Base-by-base conservation (phyloP, 92 coral and sea anemone genomes). In the Umimayanthus kanabou region DNA sequence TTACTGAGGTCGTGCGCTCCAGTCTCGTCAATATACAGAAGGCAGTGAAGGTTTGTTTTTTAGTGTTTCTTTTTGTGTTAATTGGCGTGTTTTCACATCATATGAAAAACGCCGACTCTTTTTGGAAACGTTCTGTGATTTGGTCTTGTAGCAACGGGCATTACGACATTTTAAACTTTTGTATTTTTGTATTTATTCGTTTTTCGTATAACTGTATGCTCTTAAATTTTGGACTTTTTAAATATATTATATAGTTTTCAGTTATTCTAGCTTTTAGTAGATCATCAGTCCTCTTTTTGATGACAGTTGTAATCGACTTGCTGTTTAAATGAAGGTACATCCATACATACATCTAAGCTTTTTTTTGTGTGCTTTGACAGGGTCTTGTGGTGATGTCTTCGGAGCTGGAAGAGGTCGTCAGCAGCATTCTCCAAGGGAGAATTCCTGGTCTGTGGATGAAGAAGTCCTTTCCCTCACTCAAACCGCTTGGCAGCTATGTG, bases 361-460 rank as follows among this genome's bases (percentile, higher is more conserved):
- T 13, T 13, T 49, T 28, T 50, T 39, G 0, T 78, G 22, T 69
- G 58, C 53, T 23, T 70, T 75, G 42, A 61, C 69, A 96, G 99
- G 99, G 99, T 88, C 91, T 97, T 89, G 99, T 97, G 23, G 99
- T 97, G 71, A 97, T 97, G 99, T 97, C 99, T 42, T 95, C 98
- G 39, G 99, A 97, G 73, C 87, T 97, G 10, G 99, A 97, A 61
- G 99, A 97, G 74, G 99, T 97, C 4, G 96, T 94, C 65, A 92
- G 91, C 77, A 82, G 98, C 77, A 97, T 97, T 70, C 94, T 97
- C 16, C 90, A 95, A 75, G 99, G 99, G 18, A 93, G 79, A 81
- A 97, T 97, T 76, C 99, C 99, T n/a, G 95, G 94, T 18, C 85
- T 97, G 91, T 97, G 99, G 99, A 97, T 97, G 99, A 97, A 97